Evolutionary conservation across 2,888 invertebrate genomes (phyloP).

Genomic region (Aethes cnicana): DNA sequence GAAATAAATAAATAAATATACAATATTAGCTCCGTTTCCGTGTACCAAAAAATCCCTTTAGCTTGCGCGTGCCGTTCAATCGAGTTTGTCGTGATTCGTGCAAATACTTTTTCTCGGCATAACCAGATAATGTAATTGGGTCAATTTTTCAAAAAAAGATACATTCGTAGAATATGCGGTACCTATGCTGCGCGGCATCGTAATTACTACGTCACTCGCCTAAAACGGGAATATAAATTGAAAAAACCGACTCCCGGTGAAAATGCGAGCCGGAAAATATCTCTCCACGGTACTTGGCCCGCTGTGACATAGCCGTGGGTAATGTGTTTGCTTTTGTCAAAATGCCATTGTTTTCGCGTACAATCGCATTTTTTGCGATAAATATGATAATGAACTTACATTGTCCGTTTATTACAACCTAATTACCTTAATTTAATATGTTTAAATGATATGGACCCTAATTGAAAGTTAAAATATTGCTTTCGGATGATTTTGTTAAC

Average conservation of each 20-base stretch:
- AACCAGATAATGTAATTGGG: slow-evolving; percentile 23
- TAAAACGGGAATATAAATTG: slow-evolving; percentile 78
- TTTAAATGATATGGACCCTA: background rate
- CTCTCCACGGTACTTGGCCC: slow-evolving; percentile 64
- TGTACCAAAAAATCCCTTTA: slow-evolving; percentile 8
- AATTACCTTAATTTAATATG: slow-evolving; percentile 58
- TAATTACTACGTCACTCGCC: slow-evolving; percentile 74
- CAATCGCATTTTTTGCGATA: slow-evolving; percentile 59
- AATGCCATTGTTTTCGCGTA: slow-evolving; percentile 65
- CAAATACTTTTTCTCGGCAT: slow-evolving; percentile 15
- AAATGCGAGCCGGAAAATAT: slow-evolving; percentile 69
- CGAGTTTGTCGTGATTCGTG: slow-evolving; percentile 21
- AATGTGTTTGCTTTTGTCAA: slow-evolving; percentile 74
- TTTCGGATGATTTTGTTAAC: background rate
- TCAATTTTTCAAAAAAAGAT: slow-evolving; percentile 50
- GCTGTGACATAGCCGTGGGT: slow-evolving; percentile 63
- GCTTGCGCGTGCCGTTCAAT: slow-evolving; percentile 17
- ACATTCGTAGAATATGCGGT: slow-evolving; percentile 61
- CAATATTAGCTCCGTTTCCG: too few relatives aligned
- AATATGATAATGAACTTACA: slow-evolving; percentile 40
- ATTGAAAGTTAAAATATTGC: slow-evolving; percentile 1
- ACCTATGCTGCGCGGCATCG: slow-evolving; percentile 55
- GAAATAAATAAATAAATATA: too few relatives aligned
- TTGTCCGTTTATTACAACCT: slow-evolving; percentile 58
- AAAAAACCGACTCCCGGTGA: slow-evolving; percentile 70